Conservation (phyloP, 2,888 invertebrate genomes). For the Odontomyia ornata region DNA sequence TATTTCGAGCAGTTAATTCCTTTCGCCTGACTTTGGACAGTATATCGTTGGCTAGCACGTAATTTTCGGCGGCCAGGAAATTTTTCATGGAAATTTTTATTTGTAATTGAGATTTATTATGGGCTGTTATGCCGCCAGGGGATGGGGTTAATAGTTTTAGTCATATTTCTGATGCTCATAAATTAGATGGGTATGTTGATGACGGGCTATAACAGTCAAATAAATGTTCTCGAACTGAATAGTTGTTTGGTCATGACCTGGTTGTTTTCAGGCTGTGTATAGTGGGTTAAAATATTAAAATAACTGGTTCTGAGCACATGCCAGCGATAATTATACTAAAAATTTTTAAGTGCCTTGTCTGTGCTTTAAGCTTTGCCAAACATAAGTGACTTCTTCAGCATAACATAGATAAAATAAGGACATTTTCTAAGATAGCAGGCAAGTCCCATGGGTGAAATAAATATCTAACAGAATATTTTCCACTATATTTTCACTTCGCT, state of each 20-base stretch:
- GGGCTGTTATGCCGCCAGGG: not conserved
- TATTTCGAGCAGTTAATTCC: slow-evolving; percentile 28
- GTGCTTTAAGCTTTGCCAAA: no score
- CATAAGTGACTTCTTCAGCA: no score
- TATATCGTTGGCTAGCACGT: slow-evolving; percentile 16
- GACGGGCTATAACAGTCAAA: not conserved
- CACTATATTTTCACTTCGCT: not conserved
- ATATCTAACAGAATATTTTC: no score
- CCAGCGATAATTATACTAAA: no score
- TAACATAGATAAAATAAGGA: no score
- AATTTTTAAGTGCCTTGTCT: no score
- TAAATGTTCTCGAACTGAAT: not conserved
- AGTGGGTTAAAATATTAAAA: no score
- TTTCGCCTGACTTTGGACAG: slow-evolving; percentile 28
- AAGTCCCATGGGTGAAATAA: no score
- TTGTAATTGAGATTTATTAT: slow-evolving; percentile 40
- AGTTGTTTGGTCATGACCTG: not conserved
- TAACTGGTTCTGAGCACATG: not conserved
- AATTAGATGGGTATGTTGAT: not conserved
- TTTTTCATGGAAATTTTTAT: slow-evolving; percentile 39
- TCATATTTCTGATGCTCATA: slow-evolving; percentile 14
- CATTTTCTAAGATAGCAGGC: no score
- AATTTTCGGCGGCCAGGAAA: slow-evolving; percentile 24
- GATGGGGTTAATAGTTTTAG: slow-evolving; percentile 23
- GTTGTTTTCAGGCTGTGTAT: not conserved